These are phyloP conservation scores for Zapus hudsonius DNA, from an alignment of 2,113 vertebrate species.

Conservation along the genomic window DNA sequence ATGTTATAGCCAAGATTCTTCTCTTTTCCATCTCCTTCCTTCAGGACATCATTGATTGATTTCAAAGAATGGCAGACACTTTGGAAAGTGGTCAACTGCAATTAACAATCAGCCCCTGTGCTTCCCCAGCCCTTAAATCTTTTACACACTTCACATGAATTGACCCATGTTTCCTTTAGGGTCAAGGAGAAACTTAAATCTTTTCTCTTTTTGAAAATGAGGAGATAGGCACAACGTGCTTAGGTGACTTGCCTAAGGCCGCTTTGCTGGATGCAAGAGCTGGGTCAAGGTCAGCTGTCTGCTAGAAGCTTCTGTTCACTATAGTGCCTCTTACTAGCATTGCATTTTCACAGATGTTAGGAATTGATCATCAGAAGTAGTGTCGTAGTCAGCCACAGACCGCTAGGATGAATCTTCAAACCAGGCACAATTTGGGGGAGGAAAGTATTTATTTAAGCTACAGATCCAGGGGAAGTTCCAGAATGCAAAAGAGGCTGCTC, in stretches of 20 bases:
- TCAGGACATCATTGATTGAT: background rate
- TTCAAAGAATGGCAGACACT: background rate
- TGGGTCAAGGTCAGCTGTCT: background rate
- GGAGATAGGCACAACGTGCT: background rate
- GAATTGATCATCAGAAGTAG: background rate
- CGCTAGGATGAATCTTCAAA: too few relatives aligned
- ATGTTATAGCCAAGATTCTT: background rate
- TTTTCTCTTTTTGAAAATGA: background rate
- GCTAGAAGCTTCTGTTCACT: background rate
- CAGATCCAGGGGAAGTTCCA: too few relatives aligned
- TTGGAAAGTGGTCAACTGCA: background rate
- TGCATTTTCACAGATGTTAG: background rate
- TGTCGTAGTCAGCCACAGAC: too few relatives aligned
- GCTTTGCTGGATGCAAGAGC: background rate
- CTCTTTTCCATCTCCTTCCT: conserved; percentile 27
- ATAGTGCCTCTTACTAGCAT: background rate
- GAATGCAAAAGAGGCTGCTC: too few relatives aligned
- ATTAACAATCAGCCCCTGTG: background rate
- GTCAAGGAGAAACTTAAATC: background rate
- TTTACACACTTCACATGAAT: background rate
- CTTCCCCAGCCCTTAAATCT: background rate
- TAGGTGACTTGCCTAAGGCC: background rate
- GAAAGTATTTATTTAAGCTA: too few relatives aligned
- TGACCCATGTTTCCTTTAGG: background rate
- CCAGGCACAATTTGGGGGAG: too few relatives aligned